Evolutionary conservation across 1,140 invertebrate genomes (phyloP).

Genomic region (Caenorhabditis remanei): DNA sequence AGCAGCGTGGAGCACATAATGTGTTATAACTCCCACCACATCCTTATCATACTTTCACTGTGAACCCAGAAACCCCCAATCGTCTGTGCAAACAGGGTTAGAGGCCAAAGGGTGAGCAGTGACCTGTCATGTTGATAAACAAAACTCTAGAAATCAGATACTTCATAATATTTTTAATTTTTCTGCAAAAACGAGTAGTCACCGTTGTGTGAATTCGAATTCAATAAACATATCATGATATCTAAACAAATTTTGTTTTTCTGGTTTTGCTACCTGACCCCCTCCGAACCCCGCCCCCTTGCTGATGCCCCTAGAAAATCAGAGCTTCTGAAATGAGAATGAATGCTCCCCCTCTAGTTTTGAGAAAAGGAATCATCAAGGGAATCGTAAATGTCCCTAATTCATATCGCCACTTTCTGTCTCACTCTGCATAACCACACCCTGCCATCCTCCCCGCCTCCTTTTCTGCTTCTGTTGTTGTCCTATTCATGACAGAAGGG

Average conservation of each 20-base stretch:
- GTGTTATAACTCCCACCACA: slow-evolving; percentile 44
- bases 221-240: neutral
- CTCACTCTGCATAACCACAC: slow-evolving; percentile 47
- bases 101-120: neutral
- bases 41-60: slow-evolving; percentile 27
- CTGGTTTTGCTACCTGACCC: neutral
- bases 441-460: neutral
- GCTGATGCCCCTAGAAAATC: neutral
- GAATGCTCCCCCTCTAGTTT: neutral
- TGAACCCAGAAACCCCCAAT: neutral
- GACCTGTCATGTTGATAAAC: slow-evolving; percentile 4
- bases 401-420: slow-evolving; percentile 54
- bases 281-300: neutral
- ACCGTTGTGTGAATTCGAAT: neutral
- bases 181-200: slow-evolving; percentile 2
- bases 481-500: slow-evolving; percentile 35
- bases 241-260: slow-evolving; percentile 34
- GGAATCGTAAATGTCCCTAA: slow-evolving; percentile 56
- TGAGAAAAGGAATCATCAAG: slow-evolving; percentile 39
- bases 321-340: slow-evolving; percentile 43
- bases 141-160: slow-evolving; percentile 23
- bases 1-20: neutral
- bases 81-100: neutral
- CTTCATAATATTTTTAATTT: neutral
- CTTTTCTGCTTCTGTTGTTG: slow-evolving; percentile 43